Conservation (phyloP, 2,113 vertebrate genomes). For the Elephantulus edwardii region DNA sequence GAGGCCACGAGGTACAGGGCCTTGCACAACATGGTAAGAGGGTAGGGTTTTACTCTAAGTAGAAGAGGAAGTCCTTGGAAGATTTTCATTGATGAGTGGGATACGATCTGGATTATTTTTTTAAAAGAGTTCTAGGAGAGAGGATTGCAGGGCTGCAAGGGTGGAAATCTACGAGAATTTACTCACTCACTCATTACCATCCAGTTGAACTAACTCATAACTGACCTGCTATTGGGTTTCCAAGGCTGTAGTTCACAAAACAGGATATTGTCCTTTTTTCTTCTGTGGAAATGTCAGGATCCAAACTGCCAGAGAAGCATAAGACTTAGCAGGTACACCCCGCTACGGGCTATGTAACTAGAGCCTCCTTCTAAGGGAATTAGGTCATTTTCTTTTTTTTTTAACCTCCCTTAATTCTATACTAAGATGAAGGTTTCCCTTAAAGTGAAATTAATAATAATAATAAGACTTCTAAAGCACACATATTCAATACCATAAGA, state of each 20-base stretch:
- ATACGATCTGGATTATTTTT: not conserved
- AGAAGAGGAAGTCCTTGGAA: not conserved
- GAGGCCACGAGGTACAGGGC: not conserved
- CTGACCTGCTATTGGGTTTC: no score
- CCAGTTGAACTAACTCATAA: no score
- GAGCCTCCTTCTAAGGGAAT: no score
- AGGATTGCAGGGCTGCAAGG: not conserved
- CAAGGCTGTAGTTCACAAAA: no score
- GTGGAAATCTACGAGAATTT: not conserved
- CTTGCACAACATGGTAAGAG: not conserved
- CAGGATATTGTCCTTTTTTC: no score
- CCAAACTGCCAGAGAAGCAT: no score
- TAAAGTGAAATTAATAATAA: conserved; percentile 32
- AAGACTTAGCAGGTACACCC: no score
- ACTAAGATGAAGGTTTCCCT: not conserved
- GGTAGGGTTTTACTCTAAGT: not conserved
- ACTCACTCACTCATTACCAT: no score
- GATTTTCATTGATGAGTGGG: not conserved
- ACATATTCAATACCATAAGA: not conserved
- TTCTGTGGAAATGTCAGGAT: no score
- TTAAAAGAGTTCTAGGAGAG: not conserved
- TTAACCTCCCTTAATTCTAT: not conserved
- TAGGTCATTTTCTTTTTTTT: not conserved
- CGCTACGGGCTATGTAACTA: no score
- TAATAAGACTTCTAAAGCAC: not conserved